Conservation (phyloP, 2,888 invertebrate genomes). For the Parnassius apollo region DNA sequence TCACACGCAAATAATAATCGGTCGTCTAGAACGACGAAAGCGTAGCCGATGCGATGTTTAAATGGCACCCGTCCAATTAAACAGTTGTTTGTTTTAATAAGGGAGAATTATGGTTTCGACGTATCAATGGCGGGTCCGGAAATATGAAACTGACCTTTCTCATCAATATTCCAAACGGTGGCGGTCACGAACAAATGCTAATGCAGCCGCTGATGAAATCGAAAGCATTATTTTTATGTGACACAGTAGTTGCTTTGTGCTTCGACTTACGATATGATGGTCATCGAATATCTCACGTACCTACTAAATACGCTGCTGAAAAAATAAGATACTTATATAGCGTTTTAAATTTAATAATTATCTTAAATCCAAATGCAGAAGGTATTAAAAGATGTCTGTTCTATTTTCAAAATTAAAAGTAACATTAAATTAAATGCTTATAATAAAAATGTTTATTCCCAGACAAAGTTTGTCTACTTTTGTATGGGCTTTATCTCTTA, state of each 20-base stretch:
- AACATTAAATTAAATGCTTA: too few relatives aligned
- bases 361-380: too few relatives aligned
- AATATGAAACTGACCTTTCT: conserved; percentile 42
- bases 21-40: not conserved
- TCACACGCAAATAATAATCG: too few relatives aligned
- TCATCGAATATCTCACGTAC: too few relatives aligned
- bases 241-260: not conserved
- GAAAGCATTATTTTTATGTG: conserved; percentile 41
- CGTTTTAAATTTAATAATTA: too few relatives aligned
- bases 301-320: too few relatives aligned
- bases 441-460: too few relatives aligned
- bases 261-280: not conserved
- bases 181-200: conserved; percentile 40
- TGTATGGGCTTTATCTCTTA: too few relatives aligned
- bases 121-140: conserved; percentile 25
- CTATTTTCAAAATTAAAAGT: too few relatives aligned
- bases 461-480: too few relatives aligned
- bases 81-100: conserved; percentile 18
- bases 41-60: conserved; percentile 9
- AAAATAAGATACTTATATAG: too few relatives aligned
- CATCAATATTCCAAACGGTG: conserved; percentile 40
- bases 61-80: conserved; percentile 40
- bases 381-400: too few relatives aligned
- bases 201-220: conserved; percentile 46
- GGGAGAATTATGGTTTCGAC: conserved; percentile 16